Evolutionary conservation across 2,113 vertebrate species (phyloP), one percentile per base, ranked within the genome.

Genomic region (Paratilapia polleni): DNA sequence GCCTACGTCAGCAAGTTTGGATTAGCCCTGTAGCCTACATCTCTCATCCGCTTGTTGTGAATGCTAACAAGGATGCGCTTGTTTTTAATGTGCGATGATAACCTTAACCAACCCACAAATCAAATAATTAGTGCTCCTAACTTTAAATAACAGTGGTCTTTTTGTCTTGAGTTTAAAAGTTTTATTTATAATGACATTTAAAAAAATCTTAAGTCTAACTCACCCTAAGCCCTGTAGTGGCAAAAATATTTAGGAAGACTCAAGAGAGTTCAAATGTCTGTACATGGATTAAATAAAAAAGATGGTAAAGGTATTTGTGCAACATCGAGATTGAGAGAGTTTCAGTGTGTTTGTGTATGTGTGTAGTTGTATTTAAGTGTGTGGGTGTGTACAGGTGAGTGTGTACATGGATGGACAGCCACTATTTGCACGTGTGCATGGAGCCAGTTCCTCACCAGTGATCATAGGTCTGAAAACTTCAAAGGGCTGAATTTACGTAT

Each of bases 401-500:
- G 49, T 80, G 28, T 54, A 56, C 59, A n/a, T 19, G 84, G 74
- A 82, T 74, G 36, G 77, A 75, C 62, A 41, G 77, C 41, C 76
- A 36, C 54, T 89, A 26, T 82, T 86, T 88, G 76, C 70, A 80
- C 77, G 22, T 76, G 49, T 81, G 60, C 87, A 36, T 74, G 82
- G 82, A 87, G 91, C 81, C 87, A 6, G 90, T 93, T 94, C 91
- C 88, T 87, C 86, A 60, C 89, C 92, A 92, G 20, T 80, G 94
- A 95, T 95, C 94, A 95, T 89, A 94, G 93, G 83, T 90, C 88
- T 77, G 87, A 79, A 87, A 77, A 90, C 91, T 92, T 95, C 93
- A 94, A 93, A 95, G 90, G 66, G 24, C 57, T 20, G 22, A 77
- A 78, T 91, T 88, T 68, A 83, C 88, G 89, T 88, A 92, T 90